These are phyloP conservation scores for Todiramphus chloris DNA, from an alignment of 2,113 vertebrate genomes.

Conservation along the genomic window DNA sequence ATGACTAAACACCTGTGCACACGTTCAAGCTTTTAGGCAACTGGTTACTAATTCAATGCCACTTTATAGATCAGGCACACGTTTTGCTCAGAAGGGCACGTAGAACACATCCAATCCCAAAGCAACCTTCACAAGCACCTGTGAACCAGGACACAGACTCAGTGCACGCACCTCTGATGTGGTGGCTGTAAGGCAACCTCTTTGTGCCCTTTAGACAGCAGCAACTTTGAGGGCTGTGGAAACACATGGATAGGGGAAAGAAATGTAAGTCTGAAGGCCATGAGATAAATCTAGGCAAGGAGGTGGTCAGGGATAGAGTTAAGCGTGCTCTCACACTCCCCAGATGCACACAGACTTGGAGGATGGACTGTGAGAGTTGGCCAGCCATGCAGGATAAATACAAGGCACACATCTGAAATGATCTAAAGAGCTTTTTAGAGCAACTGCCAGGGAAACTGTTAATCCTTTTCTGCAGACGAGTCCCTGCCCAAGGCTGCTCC, in stretches of 20 bases:
- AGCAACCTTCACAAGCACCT: background rate
- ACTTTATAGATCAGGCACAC: background rate
- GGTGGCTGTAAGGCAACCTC: background rate
- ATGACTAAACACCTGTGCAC: background rate
- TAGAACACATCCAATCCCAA: background rate
- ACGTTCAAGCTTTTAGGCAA: background rate
- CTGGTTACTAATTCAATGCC: too few relatives aligned
- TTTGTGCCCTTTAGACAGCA: background rate
- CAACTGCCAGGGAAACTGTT: background rate
- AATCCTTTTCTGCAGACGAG: background rate
- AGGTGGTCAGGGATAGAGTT: background rate
- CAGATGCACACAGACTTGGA: background rate
- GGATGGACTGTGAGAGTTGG: background rate
- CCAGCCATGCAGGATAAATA: background rate
- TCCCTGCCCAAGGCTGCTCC: background rate
- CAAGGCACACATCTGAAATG: background rate
- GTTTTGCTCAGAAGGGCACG: background rate
- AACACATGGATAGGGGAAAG: background rate
- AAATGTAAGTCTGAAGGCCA: background rate
- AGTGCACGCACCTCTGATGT: background rate
- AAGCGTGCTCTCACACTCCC: background rate
- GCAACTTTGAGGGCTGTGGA: background rate
- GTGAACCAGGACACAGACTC: too few relatives aligned
- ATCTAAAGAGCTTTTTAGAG: background rate
- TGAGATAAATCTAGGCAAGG: background rate